Conservation (phyloP, 2,797 vertebrate genomes). For the Anabas testudineus region DNA sequence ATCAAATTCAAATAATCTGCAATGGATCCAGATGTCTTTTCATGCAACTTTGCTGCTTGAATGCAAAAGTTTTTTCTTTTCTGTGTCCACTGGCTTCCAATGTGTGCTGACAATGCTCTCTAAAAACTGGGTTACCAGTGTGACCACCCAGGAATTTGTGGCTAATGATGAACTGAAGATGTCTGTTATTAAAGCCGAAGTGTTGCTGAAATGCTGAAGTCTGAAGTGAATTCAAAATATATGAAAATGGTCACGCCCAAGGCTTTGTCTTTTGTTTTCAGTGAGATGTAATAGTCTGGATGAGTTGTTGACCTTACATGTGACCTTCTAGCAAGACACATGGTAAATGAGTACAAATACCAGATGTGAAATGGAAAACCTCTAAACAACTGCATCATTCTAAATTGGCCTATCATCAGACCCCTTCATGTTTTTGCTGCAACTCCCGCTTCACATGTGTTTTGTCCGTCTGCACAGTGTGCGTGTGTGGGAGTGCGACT, state of each 20-base stretch:
- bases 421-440: constrained; percentile 46
- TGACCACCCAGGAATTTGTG: constrained; percentile 34
- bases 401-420: constrained; percentile 43
- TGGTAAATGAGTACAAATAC: constrained; percentile 18
- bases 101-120: constrained; percentile 31
- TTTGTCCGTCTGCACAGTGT: constrained; percentile 49
- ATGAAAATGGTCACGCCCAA: constrained; percentile 26
- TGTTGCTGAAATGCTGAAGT: constrained; percentile 31
- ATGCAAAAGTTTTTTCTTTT: constrained; percentile 60
- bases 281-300: constrained; percentile 27
- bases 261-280: constrained; percentile 28
- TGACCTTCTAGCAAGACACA: constrained; percentile 21
- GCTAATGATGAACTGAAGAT: constrained; percentile 50
- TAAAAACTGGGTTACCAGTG: not conserved
- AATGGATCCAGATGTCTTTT: constrained; percentile 75
- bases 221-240: constrained; percentile 32
- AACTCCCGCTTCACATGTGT: constrained; percentile 55
- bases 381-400: constrained; percentile 53
- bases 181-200: constrained; percentile 38
- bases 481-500: constrained; percentile 52
- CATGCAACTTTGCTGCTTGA: constrained; percentile 72
- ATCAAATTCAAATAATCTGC: constrained; percentile 83
- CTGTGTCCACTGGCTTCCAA: constrained; percentile 27
- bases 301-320: constrained; percentile 35
- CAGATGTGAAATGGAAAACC: constrained; percentile 53